Conservation (phyloP, 1,140 invertebrate genomes). For the Pseudomyrmex dendroicus region DNA sequence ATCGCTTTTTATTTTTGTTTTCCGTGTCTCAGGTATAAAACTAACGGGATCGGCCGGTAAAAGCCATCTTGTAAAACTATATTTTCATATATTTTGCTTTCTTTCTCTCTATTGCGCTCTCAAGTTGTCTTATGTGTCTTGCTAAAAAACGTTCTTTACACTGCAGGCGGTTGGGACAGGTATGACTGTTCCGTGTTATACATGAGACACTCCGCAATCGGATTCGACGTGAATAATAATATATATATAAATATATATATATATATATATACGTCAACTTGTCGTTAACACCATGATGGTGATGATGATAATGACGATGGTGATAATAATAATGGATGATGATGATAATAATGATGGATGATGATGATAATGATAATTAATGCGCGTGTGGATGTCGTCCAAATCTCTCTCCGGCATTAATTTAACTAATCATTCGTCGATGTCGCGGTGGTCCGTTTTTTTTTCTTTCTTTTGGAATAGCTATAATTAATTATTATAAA, state of each 20-base stretch:
- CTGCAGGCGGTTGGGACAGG: slow-evolving; percentile 61
- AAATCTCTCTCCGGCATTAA: slow-evolving; percentile 57
- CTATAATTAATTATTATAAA: slow-evolving; percentile 82
- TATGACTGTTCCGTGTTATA: slow-evolving; percentile 69
- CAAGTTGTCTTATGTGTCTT: slow-evolving; percentile 60
- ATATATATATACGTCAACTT: slow-evolving; percentile 23
- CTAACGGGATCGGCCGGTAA: slow-evolving; percentile 63
- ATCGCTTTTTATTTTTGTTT: slow-evolving; percentile 61
- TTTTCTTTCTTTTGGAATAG: slow-evolving; percentile 70
- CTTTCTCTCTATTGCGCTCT: slow-evolving; percentile 71
- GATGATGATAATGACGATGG: not conserved
- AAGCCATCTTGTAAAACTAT: slow-evolving; percentile 73
- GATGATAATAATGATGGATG: not conserved
- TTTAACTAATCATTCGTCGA: slow-evolving; percentile 71
- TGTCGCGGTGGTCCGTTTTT: slow-evolving; percentile 78
- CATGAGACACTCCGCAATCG: slow-evolving; percentile 70
- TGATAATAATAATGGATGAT: not conserved
- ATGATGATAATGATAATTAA: slow-evolving; percentile 7
- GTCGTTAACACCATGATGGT: slow-evolving; percentile 64
- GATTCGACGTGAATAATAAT: slow-evolving; percentile 36
- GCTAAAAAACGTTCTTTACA: slow-evolving; percentile 57
- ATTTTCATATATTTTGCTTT: slow-evolving; percentile 67
- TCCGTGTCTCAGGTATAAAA: slow-evolving; percentile 73
- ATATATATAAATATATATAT: no score
- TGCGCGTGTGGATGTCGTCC: slow-evolving; percentile 42